phyloP scores from a whole-genome alignment of 1,140 invertebrate genomes.

The Agrilus planipennis region DNA sequence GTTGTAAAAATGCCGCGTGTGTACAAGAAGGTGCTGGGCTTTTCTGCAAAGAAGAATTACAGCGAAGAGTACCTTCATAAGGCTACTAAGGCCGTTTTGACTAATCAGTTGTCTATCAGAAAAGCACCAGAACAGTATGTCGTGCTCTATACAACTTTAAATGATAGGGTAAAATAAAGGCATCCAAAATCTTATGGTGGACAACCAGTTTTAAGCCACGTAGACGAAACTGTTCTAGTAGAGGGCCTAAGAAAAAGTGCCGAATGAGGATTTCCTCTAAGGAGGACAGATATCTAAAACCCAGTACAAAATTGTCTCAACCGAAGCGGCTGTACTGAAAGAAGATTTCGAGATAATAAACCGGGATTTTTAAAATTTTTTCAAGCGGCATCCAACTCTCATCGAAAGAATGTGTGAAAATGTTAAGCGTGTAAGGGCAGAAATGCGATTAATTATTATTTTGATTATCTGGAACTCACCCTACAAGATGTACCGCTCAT shows the following conservation, averaged over 20 bases:
- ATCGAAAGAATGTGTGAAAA: slow-evolving; percentile 1
- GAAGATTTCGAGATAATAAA: neutral
- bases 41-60: no score
- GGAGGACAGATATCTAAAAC: neutral
- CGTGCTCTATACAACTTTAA: neutral
- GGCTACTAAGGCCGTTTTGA: neutral
- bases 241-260: neutral
- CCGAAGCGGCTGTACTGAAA: neutral
- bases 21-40: no score
- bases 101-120: neutral
- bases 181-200: neutral
- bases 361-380: slow-evolving; percentile 1
- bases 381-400: neutral
- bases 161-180: no score
- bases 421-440: slow-evolving; percentile 2
- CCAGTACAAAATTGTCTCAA: neutral
- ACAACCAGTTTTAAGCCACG: neutral
- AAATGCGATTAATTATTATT: slow-evolving; percentile 2
- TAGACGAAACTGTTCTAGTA: neutral
- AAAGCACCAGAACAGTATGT: neutral
- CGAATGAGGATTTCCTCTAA: neutral
- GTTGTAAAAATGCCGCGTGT: no score
- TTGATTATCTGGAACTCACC: neutral
- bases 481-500: no score
- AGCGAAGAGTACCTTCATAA: neutral